Conservation (phyloP, 2,113 vertebrate genomes). For the Zapornia atra region DNA sequence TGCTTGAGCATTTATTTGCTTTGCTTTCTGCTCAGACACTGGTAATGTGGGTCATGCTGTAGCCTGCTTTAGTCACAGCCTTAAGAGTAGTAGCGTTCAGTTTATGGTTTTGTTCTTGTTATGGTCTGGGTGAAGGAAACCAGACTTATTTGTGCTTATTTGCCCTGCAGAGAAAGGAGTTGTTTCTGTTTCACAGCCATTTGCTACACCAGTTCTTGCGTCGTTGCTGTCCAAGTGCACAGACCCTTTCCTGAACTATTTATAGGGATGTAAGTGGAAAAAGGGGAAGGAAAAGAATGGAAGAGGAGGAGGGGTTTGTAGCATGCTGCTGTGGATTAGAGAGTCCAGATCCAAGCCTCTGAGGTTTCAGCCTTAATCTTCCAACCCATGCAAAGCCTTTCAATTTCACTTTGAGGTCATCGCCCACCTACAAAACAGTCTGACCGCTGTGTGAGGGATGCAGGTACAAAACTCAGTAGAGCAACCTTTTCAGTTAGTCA, state of each 20-base stretch:
- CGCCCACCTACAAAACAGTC: neutral
- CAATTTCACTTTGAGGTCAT: slow-evolving; percentile 38
- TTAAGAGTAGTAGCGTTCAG: neutral
- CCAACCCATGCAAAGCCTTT: slow-evolving; percentile 40
- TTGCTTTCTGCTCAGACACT: neutral
- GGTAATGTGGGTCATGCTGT: neutral
- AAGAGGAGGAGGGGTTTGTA: slow-evolving; percentile 3
- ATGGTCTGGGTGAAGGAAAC: neutral
- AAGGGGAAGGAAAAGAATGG: neutral
- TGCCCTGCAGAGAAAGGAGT: neutral
- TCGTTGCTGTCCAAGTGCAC: neutral
- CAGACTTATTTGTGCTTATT: neutral
- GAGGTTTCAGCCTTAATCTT: slow-evolving; percentile 55
- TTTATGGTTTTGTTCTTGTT: neutral
- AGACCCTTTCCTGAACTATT: neutral
- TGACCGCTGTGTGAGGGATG: neutral
- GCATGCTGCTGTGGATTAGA: slow-evolving; percentile 25
- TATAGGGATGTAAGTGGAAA: neutral
- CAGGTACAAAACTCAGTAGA: neutral
- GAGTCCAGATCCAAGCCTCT: slow-evolving; percentile 23
- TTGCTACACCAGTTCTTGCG: neutral
- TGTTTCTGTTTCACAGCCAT: neutral
- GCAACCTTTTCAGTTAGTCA: neutral
- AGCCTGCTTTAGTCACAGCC: neutral
- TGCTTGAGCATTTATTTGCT: fast-evolving